Evolutionary conservation across 2,888 invertebrate species (phyloP), one percentile per base, ranked within the genome.

Genomic region (Eledone cirrhosa): DNA sequence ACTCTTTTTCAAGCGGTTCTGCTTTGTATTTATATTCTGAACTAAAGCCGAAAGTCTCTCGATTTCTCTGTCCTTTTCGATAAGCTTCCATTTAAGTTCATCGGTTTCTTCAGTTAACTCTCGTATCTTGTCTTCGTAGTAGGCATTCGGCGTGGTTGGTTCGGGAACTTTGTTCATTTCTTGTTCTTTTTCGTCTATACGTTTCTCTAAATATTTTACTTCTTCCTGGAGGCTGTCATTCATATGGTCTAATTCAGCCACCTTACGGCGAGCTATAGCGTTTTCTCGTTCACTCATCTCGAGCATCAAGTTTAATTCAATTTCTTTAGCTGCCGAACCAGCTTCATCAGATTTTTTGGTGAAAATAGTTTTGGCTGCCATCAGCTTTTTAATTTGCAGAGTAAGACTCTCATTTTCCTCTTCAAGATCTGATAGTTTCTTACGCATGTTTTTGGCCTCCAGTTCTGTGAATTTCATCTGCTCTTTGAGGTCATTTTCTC

Each of bases 351-450:
- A 16, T 22, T 47, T 31, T 24, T 78, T 78, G n/a, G 75, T 77
- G 27, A 63, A 48, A n/a, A 59, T 77, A 11, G 41, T 80, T 41
- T 85, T 85, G 69, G 87, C 83, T 31, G 83, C 78, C 1, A 96
- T 96, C 94, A 97, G 95, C 94, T 97, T 97, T 94, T 97, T 96
- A 92, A 98, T 94, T 93, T 97, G 97, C 93, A 96, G 94, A 92
- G 96, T 94, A 92, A 97, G 93, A 87, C 96, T 96, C 92, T 98
- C 98, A 93, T 98, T 98, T 93, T 98, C 98, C 91, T 97, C 97
- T 92, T 98, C 98, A 91, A 97, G 94, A 89, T 97, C 94, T 90
- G 95, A 94, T 90, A 96, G 94, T 93, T 96, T 96, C 93, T 95
- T 95, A 92, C 96, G 94, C 91, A 84, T 78, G 92, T 94, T 95